A percentile compares a stretch with the other conserved stretches of the same genome.
Evolutionary conservation across 2,888 invertebrate species (phyloP).

Genomic region (Watsonalla binaria): DNA sequence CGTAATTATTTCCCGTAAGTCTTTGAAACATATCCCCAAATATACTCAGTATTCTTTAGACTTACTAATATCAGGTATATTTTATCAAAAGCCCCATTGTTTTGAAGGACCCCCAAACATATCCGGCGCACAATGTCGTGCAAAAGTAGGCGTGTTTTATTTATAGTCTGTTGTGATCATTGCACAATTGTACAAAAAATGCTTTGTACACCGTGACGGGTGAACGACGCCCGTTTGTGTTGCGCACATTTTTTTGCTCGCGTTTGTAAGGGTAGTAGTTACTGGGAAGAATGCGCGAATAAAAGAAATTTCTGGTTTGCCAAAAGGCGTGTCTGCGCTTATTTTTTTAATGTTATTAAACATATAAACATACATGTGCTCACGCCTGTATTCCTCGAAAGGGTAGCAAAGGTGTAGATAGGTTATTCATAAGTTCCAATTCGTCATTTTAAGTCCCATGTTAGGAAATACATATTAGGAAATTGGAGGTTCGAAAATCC

Average conservation of each 20-base stretch:
- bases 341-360: too few relatives aligned
- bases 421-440: too few relatives aligned
- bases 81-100: not conserved
- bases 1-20: not conserved
- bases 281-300: conserved; percentile 14
- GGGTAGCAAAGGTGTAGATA: too few relatives aligned
- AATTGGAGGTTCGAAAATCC: too few relatives aligned
- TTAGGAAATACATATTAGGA: too few relatives aligned
- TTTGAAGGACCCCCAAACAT: conserved; percentile 5
- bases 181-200: conserved; percentile 46
- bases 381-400: too few relatives aligned
- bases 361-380: too few relatives aligned
- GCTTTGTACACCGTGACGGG: conserved; percentile 35
- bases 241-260: conserved; percentile 25
- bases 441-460: too few relatives aligned
- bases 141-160: conserved; percentile 63
- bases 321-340: too few relatives aligned
- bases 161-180: conserved; percentile 65
- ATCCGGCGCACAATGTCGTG: conserved; percentile 23
- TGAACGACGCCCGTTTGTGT: conserved; percentile 39
- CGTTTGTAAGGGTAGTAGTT: conserved; percentile 8
- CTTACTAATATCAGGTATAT: not conserved
- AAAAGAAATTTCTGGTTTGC: too few relatives aligned
- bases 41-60: not conserved
- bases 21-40: not conserved